Evolutionary conservation across 1,140 invertebrate species (phyloP).

Genomic region (Drosophila bifasciata): DNA sequence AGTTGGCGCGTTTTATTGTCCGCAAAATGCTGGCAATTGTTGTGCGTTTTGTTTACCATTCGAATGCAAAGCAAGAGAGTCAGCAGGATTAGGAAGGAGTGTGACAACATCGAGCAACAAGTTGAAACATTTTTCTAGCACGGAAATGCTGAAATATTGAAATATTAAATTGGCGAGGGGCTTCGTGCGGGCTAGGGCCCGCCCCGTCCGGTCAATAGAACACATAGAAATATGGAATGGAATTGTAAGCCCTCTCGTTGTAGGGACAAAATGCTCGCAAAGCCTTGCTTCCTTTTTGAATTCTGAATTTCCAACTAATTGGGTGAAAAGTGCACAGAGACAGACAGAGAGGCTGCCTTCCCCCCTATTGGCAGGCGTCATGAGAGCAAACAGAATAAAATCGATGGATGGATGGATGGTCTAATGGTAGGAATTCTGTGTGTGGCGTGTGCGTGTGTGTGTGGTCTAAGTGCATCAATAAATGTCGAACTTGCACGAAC

Average conservation of each 20-base stretch:
- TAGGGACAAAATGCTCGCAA: slow-evolving; percentile 6
- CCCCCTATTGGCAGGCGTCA: neutral
- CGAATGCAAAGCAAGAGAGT: slow-evolving; percentile 47
- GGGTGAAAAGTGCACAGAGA: slow-evolving; percentile 46
- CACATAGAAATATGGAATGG: neutral
- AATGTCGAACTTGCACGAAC: slow-evolving; percentile 55
- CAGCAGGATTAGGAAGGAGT: slow-evolving; percentile 30
- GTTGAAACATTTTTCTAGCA: slow-evolving; percentile 17
- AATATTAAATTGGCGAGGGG: neutral
- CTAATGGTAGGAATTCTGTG: too few species aligned
- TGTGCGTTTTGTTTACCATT: slow-evolving; percentile 59
- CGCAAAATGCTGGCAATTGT: slow-evolving; percentile 53
- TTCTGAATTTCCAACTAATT: slow-evolving; percentile 65
- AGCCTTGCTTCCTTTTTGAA: slow-evolving; percentile 14
- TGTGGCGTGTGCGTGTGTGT: neutral
- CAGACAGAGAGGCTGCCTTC: neutral
- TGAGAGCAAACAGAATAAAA: slow-evolving; percentile 61
- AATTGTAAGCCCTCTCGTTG: neutral
- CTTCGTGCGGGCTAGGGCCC: neutral
- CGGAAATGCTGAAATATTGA: neutral
- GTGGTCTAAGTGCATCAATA: slow-evolving; percentile 73
- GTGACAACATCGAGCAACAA: slow-evolving; percentile 32
- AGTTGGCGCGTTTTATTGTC: slow-evolving; percentile 68
- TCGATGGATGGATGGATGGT: slow-evolving; percentile 44
- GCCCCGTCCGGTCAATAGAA: too few species aligned